Conservation (phyloP, 1,140 invertebrate species). For the Scaptomyza hsui region DNA sequence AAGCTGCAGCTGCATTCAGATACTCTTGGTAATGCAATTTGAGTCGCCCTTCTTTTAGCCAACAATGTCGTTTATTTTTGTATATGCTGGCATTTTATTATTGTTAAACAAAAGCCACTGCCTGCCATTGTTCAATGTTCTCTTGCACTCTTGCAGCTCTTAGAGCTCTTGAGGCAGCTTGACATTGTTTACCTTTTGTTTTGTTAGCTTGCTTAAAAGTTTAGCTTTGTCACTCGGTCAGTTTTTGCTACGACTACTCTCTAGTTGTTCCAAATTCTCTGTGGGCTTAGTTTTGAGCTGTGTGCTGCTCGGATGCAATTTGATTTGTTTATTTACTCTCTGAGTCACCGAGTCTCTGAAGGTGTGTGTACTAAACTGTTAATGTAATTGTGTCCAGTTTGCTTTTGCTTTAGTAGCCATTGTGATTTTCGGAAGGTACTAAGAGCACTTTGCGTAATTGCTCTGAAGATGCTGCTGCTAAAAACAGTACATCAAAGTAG, state of each 20-base stretch:
- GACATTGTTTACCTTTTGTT: slow-evolving; percentile 50
- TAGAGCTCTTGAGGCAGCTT: slow-evolving; percentile 38
- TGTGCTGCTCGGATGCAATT: slow-evolving; percentile 60
- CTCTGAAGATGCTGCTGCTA: slow-evolving; percentile 60
- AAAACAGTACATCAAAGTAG: slow-evolving; percentile 4
- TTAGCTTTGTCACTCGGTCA: slow-evolving; percentile 45
- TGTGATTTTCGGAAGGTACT: slow-evolving; percentile 55
- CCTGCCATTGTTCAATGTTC: not conserved
- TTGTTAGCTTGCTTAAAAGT: slow-evolving; percentile 47
- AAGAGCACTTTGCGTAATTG: slow-evolving; percentile 75
- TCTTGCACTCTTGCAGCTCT: not conserved
- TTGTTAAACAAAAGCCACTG: slow-evolving; percentile 66
- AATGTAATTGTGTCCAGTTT: slow-evolving; percentile 76
- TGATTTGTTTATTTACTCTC: slow-evolving; percentile 61
- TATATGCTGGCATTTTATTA: slow-evolving; percentile 60
- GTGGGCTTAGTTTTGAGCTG: slow-evolving; percentile 54
- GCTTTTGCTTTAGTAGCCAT: slow-evolving; percentile 1
- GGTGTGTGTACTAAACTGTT: slow-evolving; percentile 61
- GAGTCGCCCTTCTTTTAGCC: slow-evolving; percentile 10
- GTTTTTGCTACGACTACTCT: too few species aligned
- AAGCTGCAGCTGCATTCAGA: slow-evolving; percentile 25
- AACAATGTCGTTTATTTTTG: slow-evolving; percentile 44
- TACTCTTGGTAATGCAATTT: slow-evolving; percentile 64
- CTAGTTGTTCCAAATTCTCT: slow-evolving; percentile 20
- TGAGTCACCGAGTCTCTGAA: not conserved